These are phyloP conservation scores for Celastrina argiolus DNA, from an alignment of 2,888 invertebrate genomes.

Conservation along the genomic window DNA sequence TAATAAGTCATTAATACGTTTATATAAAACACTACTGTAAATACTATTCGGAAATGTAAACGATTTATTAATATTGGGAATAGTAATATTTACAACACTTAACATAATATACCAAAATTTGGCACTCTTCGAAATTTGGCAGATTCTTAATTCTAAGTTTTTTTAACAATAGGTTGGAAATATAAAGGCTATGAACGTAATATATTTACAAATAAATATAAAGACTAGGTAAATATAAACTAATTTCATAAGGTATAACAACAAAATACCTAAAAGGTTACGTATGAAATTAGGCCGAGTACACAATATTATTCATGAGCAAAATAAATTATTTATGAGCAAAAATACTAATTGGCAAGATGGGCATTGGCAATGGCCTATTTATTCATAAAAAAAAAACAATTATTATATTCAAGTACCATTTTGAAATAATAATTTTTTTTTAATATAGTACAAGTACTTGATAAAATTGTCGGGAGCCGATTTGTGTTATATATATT, in stretches of 20 bases:
- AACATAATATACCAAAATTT: constrained; percentile 27
- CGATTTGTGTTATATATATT: constrained; percentile 8
- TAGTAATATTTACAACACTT: constrained; percentile 23
- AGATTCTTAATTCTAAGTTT: not conserved
- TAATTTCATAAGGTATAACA: not conserved
- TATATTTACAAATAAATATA: not conserved
- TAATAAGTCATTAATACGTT: not conserved
- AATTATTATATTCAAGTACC: too few relatives aligned
- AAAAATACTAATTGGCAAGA: not conserved
- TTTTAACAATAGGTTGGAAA: not conserved
- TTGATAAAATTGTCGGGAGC: not conserved
- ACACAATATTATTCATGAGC: constrained; percentile 3
- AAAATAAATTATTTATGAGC: constrained; percentile 3
- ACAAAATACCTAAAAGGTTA: not conserved
- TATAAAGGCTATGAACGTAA: not conserved
- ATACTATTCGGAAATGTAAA: constrained; percentile 19
- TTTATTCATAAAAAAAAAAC: too few relatives aligned
- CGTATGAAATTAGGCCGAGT: not conserved
- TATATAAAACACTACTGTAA: constrained; percentile 19
- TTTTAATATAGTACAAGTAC: not conserved
- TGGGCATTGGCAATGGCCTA: not conserved
- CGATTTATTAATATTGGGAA: constrained; percentile 10
- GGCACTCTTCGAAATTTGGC: constrained; percentile 30
- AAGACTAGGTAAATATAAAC: not conserved
- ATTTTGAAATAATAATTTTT: not conserved